phyloP scores from a whole-genome alignment of 53 echinoderm and acorn worm genomes.

The Echinometra lucunter region DNA sequence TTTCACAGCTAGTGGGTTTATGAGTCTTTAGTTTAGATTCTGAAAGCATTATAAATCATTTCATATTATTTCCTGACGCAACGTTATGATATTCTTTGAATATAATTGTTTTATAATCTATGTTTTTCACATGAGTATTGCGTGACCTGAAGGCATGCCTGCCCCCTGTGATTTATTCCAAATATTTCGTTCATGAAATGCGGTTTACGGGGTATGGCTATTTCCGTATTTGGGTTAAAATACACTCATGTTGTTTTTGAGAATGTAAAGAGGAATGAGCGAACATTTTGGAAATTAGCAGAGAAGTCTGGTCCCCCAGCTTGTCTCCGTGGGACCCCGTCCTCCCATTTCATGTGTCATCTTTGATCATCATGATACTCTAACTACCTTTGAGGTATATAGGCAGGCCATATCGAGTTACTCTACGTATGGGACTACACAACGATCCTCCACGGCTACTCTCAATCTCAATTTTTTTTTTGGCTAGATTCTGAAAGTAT shows the following conservation, averaged over 20 bases:
- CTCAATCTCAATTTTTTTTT: background rate
- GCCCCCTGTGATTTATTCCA: background rate
- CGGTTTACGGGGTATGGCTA: constrained; percentile 25
- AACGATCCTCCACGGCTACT: background rate
- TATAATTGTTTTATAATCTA: background rate
- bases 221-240: constrained; percentile 61
- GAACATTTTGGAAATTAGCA: constrained; percentile 60
- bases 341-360: constrained; percentile 49
- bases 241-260: constrained; percentile 34
- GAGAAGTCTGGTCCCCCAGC: constrained; percentile 34
- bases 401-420: background rate
- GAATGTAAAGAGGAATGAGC: constrained; percentile 40
- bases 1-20: too few species aligned
- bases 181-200: constrained; percentile 7
- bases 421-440: constrained; percentile 5
- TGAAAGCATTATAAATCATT: background rate
- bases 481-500: background rate
- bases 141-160: background rate
- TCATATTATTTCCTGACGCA: background rate
- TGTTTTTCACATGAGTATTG: background rate
- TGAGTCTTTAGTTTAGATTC: too few species aligned
- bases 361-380: background rate
- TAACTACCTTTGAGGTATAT: constrained; percentile 14
- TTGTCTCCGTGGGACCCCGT: constrained; percentile 33
- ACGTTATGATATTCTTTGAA: background rate